Evolutionary conservation across 2,113 vertebrate species (phyloP), one percentile per base, ranked within the genome.

Genomic region (Poeciliopsis turrubarensis): DNA sequence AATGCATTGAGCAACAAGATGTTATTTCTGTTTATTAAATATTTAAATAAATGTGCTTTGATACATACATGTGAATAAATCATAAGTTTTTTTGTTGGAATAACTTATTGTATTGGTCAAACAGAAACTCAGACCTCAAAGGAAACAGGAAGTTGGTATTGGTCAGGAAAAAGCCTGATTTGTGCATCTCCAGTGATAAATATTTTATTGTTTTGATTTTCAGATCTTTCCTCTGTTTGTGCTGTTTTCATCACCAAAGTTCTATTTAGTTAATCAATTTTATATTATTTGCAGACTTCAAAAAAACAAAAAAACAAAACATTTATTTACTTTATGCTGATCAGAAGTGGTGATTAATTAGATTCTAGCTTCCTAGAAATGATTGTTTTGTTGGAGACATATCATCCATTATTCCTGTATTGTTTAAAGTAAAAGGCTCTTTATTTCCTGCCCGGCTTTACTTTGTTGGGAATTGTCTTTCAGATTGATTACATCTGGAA

Each of bases 401-500:
- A 57, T 8, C 7, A 57, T 57, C 51, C 22, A 57, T 57, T 57
- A n/a, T 37, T 15, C 12, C 26, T 61, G 29, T 57, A 12, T 29
- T 30, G 25, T 61, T 27, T 41, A 41, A 39, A 41, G 41, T 11
- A 72, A 41, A 5, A 62, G 60, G 34, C 30, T 63, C 30, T 68
- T 5, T n/a, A 17, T 17, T 30, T 61, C 32, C 31, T 17, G 8
- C 10, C 17, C 37, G 41, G 19, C 4, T 32, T 68, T 29, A 47
- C 51, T 76, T 68, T 66, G 62, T 65, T 47, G 26, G 68, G 63
- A 79, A 79, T 65, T 32, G 47, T 37, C 29, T 61, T 37, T 73
- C 25, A 39, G 47, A 73, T 72, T 76, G 78, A 83, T 86, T 37
- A 78, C 67, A 73, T 32, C 22, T 26, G 25, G 72, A 69, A 72